These are phyloP conservation scores for Electrophaes corylata DNA, from an alignment of 2,888 invertebrate species.

Conservation along the genomic window DNA sequence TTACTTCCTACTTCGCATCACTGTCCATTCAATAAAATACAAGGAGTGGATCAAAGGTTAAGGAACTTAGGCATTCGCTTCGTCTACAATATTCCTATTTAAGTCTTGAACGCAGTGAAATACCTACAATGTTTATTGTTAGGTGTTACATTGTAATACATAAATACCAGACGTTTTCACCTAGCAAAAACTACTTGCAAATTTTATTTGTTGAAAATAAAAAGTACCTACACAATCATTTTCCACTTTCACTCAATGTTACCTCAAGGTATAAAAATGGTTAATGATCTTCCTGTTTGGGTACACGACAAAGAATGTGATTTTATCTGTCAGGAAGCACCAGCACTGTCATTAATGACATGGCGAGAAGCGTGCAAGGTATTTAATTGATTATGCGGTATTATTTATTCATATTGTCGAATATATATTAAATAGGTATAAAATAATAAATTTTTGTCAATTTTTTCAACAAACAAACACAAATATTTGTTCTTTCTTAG, in stretches of 20 bases:
- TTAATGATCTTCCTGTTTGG: background rate
- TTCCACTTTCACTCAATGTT: slow-evolving; percentile 1
- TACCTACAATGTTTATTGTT: background rate
- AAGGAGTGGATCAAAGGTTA: slow-evolving; percentile 29
- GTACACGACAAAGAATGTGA: slow-evolving; percentile 5
- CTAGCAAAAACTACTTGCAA: background rate
- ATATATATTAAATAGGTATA: background rate
- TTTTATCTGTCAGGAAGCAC: slow-evolving; percentile 6
- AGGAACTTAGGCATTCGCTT: slow-evolving; percentile 21
- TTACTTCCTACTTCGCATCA: slow-evolving; percentile 32
- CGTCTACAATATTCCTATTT: slow-evolving; percentile 6
- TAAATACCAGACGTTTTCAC: background rate
- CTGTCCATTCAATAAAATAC: slow-evolving; percentile 26
- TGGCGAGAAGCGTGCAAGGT: slow-evolving; percentile 4
- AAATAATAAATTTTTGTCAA: background rate
- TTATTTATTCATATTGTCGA: background rate
- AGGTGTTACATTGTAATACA: background rate
- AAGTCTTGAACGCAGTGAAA: background rate
- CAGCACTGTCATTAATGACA: background rate
- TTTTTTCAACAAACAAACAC: background rate
- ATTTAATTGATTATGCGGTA: background rate
- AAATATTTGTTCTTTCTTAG: background rate
- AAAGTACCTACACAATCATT: background rate
- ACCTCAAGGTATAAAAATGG: background rate
- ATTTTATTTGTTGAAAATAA: background rate